Evolutionary conservation across 2,888 invertebrate species (phyloP).

Genomic region (Exephanes ischioxanthus): DNA sequence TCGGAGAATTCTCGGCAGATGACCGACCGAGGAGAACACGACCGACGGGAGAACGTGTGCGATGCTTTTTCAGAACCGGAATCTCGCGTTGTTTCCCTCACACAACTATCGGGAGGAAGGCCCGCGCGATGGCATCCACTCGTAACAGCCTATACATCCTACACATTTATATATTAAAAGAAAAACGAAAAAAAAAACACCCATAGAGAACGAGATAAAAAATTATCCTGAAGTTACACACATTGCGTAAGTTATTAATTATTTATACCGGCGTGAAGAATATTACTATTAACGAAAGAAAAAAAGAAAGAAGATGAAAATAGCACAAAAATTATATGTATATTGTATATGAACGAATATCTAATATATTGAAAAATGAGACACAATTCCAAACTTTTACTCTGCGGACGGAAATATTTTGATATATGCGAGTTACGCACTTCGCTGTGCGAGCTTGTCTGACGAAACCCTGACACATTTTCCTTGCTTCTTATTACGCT

Average conservation of each 20-base stretch:
- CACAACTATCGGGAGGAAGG: slow-evolving; percentile 26
- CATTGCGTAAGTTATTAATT: slow-evolving; percentile 76
- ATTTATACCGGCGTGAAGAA: slow-evolving; percentile 67
- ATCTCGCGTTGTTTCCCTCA: slow-evolving; percentile 25
- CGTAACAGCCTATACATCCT: slow-evolving; percentile 10
- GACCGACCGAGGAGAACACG: slow-evolving; percentile 1
- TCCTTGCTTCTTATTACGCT: background rate
- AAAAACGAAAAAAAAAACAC: slow-evolving; percentile 21
- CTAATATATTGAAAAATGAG: slow-evolving; percentile 79
- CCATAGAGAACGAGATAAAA: slow-evolving; percentile 32
- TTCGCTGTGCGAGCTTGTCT: background rate
- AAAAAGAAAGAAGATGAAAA: slow-evolving; percentile 17
- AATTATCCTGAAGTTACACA: slow-evolving; percentile 67
- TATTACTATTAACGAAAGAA: slow-evolving; percentile 72
- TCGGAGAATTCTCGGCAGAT: slow-evolving; percentile 11
- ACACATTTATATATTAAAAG: slow-evolving; percentile 26
- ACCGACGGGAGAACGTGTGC: background rate
- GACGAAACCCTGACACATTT: slow-evolving; percentile 34
- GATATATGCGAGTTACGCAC: background rate
- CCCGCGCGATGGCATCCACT: background rate
- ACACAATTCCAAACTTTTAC: slow-evolving; percentile 49
- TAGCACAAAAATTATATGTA: slow-evolving; percentile 77
- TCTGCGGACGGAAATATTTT: background rate
- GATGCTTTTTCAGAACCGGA: background rate
- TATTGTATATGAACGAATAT: slow-evolving; percentile 76